Conservation (phyloP, 1,140 invertebrate species). For the Oscheius sp. region DNA sequence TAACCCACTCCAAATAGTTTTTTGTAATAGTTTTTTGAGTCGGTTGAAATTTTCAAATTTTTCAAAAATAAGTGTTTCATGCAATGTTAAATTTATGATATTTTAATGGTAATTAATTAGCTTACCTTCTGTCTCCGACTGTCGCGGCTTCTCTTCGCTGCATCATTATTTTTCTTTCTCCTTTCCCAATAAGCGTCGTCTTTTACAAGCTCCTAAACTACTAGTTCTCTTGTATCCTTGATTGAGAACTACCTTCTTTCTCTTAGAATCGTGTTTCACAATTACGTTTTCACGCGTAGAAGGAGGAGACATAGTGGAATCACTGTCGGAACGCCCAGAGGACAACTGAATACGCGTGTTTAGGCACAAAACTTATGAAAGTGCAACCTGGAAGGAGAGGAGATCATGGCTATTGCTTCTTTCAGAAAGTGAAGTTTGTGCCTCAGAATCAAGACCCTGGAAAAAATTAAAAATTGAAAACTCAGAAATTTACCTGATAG, state of each 20-base stretch:
- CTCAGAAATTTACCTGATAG: background rate
- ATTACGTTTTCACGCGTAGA: conserved; percentile 9
- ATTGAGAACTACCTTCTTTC: background rate
- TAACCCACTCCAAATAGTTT: too few relatives aligned
- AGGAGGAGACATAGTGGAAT: background rate
- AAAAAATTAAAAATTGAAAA: background rate
- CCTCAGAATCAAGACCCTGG: background rate
- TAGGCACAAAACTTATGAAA: too few relatives aligned
- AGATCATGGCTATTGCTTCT: background rate
- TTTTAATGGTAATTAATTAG: background rate
- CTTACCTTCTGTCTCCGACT: conserved; percentile 71
- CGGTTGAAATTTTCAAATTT: too few relatives aligned
- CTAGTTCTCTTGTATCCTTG: background rate
- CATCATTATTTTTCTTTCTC: conserved; percentile 86
- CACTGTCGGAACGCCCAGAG: background rate
- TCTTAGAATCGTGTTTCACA: conserved; percentile 7
- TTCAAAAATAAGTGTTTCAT: too few relatives aligned
- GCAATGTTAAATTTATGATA: too few relatives aligned
- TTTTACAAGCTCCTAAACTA: conserved; percentile 63
- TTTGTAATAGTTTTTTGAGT: too few relatives aligned
- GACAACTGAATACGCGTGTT: background rate
- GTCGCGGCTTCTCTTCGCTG: conserved; percentile 87
- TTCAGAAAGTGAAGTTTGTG: too few relatives aligned
- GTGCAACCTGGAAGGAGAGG: background rate
- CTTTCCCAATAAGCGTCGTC: conserved; percentile 81